Base-by-base conservation (phyloP, 2,797 vertebrate genomes). In the Rhynchonycteris naso region DNA sequence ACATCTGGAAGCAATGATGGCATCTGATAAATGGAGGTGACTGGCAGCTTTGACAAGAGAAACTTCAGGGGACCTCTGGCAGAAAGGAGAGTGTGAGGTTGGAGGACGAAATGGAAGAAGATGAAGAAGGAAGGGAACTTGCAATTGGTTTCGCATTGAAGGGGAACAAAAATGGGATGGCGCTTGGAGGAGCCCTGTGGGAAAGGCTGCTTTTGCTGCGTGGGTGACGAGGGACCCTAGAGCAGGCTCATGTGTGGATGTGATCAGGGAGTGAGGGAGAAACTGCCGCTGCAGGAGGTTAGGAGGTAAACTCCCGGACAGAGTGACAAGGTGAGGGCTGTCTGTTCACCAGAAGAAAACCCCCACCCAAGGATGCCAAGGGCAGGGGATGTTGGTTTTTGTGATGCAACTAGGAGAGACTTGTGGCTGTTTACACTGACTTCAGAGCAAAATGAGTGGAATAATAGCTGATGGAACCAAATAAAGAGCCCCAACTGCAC, bases 161-260 rank as follows among this genome's bases (percentile, higher is more conserved):
- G 9, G 14, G 59, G 19, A 43, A 19, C 26, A 21, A 33, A 38
- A 35, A 6, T 15, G 80, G 50, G 18, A 19, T 0, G 2, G 80
- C 47, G 22, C 52, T 58, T 24, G 19, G 30, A 22, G 2, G 15
- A 71, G 26, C 12, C 1, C 0, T 0, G 5, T 0, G 63, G 50
- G 7, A 6, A 58, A 63, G 21, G 30, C 33, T 18, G 63, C 11
- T 26, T 47, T 72, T 54, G 7, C 47, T 72, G 50, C 38, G 35
- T 15, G 16, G 22, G 52, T 21, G 50, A 13, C 7, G 35, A 38
- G 66, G 16, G 43, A 18, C 28, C 30, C 26, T 47, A 1, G 30
- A 5, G 58, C 1, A 0, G 2, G 1, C 8, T 38, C 30, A 65
- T 50, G n/a, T 56, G 63, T 50, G 61, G 58, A 7, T 8, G n/a